Evolutionary conservation across 2,888 invertebrate species (phyloP).

Genomic region (Epinotia brunnichana): DNA sequence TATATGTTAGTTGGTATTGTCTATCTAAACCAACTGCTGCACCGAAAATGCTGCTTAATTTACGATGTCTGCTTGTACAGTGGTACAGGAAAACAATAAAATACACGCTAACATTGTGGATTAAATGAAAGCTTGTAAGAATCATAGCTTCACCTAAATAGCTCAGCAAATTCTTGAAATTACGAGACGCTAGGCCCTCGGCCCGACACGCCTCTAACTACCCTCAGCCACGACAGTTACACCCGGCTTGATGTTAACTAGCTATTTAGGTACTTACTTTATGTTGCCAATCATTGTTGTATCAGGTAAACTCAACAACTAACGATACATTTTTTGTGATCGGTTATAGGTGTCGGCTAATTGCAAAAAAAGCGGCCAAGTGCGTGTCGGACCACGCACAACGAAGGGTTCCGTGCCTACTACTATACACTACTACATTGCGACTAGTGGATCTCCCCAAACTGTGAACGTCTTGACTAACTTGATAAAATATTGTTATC

Average conservation of each 20-base stretch:
- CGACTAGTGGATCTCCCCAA: too few species aligned
- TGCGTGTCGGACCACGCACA: too few species aligned
- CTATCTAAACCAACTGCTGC: too few species aligned
- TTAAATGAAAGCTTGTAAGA: conserved; percentile 13
- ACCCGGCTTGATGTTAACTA: conserved; percentile 6
- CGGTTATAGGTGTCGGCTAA: too few species aligned
- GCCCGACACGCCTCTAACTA: conserved; percentile 20
- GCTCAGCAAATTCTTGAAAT: conserved; percentile 13
- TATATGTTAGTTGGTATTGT: too few species aligned
- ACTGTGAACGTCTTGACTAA: too few species aligned
- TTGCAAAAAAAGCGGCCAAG: too few species aligned
- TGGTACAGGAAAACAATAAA: background rate
- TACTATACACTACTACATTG: too few species aligned
- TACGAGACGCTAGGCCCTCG: conserved; percentile 14
- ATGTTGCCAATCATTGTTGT: background rate
- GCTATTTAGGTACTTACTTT: too few species aligned
- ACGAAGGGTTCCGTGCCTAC: too few species aligned
- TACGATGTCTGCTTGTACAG: background rate
- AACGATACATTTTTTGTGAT: background rate
- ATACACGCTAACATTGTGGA: background rate
- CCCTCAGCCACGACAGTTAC: conserved; percentile 4
- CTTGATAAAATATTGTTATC: too few species aligned
- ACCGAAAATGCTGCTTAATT: too few species aligned
- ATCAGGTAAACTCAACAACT: background rate
- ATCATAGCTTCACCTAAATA: background rate